Evolutionary conservation across 2,113 vertebrate species (phyloP), one percentile per base, ranked within the genome.

Genomic region (Tinamus guttatus): DNA sequence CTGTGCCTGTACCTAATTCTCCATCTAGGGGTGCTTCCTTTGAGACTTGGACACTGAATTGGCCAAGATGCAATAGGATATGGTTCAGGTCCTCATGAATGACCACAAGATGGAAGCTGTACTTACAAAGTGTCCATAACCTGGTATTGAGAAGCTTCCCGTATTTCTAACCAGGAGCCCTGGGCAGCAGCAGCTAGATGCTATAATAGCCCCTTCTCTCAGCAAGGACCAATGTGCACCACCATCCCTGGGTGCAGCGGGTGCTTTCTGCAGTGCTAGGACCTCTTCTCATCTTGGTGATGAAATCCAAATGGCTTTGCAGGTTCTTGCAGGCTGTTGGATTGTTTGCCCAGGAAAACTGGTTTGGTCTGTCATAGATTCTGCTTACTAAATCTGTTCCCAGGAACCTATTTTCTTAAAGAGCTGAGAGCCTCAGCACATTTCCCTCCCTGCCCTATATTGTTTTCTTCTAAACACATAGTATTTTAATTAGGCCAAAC

Each of bases 321-420:
- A 95, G 90, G 90, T 80, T 86, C 56, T 38, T 64, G 62, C 95
- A 91, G 52, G 95, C 87, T 64, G 63, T 74, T 93, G 71, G 73
- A 84, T 89, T 86, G 73, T 86, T 89, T 86, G 91, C 79, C 84
- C 80, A 89, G 88, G 92, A 64, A 73, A 93, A 97, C 95, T 80
- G 92, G 93, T 96, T 95, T 89, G 95, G 85, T 94, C 73, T 81
- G 59, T 82, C 82, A 87, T 60, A 84, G 75, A 64, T 90, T 71
- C 93, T 93, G 84, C 84, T 91, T 95, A 80, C 52, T 94, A 87
- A 87, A 95, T 89, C 80, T 89, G 85, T 96, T 95, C 96, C 92
- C 95, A 91, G 82, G 86, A 85, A 43, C 69, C 54, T 91, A 52
- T 80, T 87, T 95, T 88, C 52, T 88, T 81, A 89, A 73, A 91